These are phyloP conservation scores for Schizothorax lantsangensis DNA, from an alignment of 2,797 vertebrate genomes.

Conservation along the genomic window DNA sequence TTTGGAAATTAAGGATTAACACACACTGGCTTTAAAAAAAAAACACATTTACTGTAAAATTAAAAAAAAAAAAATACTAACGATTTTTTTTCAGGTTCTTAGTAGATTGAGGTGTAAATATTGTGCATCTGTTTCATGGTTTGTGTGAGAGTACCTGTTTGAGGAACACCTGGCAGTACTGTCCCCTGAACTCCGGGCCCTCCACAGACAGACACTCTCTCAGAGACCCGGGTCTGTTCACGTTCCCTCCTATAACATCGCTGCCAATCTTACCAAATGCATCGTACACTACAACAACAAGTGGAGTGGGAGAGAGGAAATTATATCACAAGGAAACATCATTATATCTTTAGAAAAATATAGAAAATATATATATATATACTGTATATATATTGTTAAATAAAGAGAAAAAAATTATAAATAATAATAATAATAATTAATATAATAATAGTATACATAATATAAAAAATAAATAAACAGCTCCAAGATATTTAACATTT, in stretches of 20 bases:
- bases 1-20: neutral
- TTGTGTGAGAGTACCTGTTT: conserved; percentile 75
- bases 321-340: neutral
- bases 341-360: neutral
- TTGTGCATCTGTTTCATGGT: conserved; percentile 1
- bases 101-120: neutral
- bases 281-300: conserved; percentile 82
- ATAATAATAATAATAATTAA: neutral
- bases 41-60: neutral
- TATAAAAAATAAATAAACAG: neutral
- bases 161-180: conserved; percentile 85
- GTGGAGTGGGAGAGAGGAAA: neutral
- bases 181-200: conserved; percentile 76
- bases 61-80: neutral
- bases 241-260: conserved; percentile 79
- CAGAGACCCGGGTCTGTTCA: conserved; percentile 80
- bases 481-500: neutral
- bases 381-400: neutral
- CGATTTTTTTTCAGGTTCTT: too few species aligned
- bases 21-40: neutral
- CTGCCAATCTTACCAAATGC: conserved; percentile 85
- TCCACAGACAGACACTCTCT: conserved; percentile 78
- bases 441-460: neutral
- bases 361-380: neutral
- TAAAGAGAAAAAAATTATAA: neutral